Percentiles rank a stretch among this genome's conserved stretches.
Evolutionary conservation across 2,888 invertebrate genomes (phyloP).

Genomic region (Xanthia icteritia): DNA sequence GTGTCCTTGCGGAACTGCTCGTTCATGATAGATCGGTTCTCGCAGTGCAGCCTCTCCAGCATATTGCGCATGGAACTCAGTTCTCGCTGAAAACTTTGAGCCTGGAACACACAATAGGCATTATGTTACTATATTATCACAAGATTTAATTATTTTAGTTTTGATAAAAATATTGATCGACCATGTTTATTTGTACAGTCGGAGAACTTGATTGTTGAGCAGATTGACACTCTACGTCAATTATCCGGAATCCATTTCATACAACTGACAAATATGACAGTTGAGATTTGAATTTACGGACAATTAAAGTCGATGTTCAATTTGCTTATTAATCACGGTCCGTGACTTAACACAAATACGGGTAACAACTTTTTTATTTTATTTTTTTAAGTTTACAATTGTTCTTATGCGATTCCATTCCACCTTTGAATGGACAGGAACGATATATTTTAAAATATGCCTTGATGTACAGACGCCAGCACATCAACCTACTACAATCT

Average conservation of each 20-base stretch:
- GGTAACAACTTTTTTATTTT: neutral
- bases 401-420: no score
- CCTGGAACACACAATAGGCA: conserved; percentile 71
- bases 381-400: neutral
- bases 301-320: neutral
- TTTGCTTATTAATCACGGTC: neutral
- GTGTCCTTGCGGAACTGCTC: conserved; percentile 81
- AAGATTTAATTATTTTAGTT: neutral
- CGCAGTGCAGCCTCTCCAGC: conserved; percentile 81
- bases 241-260: no score
- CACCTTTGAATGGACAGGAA: neutral
- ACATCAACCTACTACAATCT: no score
- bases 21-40: conserved; percentile 82
- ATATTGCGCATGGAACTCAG: conserved; percentile 81
- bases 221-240: neutral
- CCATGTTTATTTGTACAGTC: neutral
- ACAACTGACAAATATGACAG: neutral
- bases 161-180: neutral
- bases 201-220: neutral
- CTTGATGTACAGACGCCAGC: no score
- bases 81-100: conserved; percentile 86
- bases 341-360: neutral
- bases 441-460: neutral
- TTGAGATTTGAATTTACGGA: neutral
- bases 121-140: neutral